phyloP scores from a whole-genome alignment of 2,888 invertebrate genomes.

The Allygus modestus region DNA sequence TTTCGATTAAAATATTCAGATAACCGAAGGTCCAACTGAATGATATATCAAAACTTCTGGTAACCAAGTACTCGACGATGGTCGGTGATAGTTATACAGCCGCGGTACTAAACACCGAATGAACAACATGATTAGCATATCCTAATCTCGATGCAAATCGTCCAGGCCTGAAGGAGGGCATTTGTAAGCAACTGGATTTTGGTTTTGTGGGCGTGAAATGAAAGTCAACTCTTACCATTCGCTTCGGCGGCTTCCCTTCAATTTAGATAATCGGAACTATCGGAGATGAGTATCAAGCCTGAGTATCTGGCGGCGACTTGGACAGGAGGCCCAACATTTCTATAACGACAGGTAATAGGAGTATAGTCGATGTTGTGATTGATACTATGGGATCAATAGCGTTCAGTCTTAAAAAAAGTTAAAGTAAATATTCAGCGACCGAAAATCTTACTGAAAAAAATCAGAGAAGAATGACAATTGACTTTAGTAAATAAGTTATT shows the following conservation, averaged over 20 bases:
- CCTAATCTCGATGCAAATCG: constrained; percentile 28
- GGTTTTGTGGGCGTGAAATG: constrained; percentile 4
- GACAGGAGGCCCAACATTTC: background rate
- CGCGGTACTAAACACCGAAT: background rate
- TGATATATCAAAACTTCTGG: no score
- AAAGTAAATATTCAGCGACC: no score
- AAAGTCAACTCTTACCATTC: background rate
- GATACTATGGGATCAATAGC: no score
- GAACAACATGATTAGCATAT: background rate
- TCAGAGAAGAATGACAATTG: no score
- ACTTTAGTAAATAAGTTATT: no score
- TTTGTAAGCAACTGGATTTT: constrained; percentile 24
- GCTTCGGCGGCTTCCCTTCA: background rate
- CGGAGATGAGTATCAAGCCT: background rate
- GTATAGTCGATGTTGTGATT: background rate
- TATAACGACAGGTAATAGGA: background rate
- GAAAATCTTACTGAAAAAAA: no score
- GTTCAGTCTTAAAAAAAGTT: no score
- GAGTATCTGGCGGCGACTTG: background rate
- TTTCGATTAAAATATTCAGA: no score
- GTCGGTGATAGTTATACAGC: no score
- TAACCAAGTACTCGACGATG: no score
- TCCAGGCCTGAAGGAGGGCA: background rate
- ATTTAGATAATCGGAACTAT: background rate
- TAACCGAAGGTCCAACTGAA: no score